Evolutionary conservation across 2,888 invertebrate genomes (phyloP), one percentile per base, ranked within the genome.

Genomic region (Ornithoptera alexandrae): DNA sequence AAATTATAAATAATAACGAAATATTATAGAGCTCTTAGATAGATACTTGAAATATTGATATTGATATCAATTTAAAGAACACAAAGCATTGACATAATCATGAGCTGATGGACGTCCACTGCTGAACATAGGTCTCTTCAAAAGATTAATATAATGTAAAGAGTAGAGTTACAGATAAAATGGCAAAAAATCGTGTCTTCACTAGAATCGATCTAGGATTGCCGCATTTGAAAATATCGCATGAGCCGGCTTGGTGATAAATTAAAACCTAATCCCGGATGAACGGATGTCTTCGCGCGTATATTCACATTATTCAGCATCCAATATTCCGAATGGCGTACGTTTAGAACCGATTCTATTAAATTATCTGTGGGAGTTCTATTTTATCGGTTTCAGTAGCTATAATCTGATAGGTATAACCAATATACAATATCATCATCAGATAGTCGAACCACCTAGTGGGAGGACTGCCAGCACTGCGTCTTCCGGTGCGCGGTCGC

Each of bases 311-410:
- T 58, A 65, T 59, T 65, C 65, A 22, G 22, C 42, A 59, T 17
- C 59, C 58, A 59, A 65, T 65, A 65, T 59, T 65, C 46, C 58
- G 46, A 59, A 65, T 59, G 57, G 58, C 65, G 22, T 39, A 46
- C 39, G 46, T 62, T n/a, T 20, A 3, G 46, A 18, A 2, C 22
- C 18, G 22, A 39, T 46, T 59, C 39, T 24, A 58, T 42, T 18
- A 58, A 42, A 58, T 65, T 56, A 65, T 3, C 17, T 15, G 10
- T 36, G 36, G 30, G 42, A 65, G 57, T 22, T 65, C 42, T 42
- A 22, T 65, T 20, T 6, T 50, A 17, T 50, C 17, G 17, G 0
- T 18, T 0, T 50, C 2, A 17, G 18, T 50, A 17, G 50, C 50
- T 50, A 2, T 50, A 50, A 17, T 50, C 0, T 50, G 18, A 39